Base-by-base conservation (phyloP, 2,113 vertebrate genomes). In the Meriones unguiculatus region DNA sequence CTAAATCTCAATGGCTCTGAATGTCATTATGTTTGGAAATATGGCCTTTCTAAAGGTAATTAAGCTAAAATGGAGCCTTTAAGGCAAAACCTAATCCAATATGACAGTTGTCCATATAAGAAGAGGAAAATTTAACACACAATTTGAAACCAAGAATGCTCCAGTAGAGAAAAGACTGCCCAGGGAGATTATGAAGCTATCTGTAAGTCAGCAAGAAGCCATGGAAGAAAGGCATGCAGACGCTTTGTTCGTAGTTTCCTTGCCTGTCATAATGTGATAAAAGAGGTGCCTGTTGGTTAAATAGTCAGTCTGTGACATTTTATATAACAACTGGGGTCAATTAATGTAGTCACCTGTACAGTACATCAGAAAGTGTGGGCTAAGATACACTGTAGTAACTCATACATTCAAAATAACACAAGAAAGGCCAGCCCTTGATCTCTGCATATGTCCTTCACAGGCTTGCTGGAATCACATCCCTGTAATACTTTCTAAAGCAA, bases 1-100 rank as follows among this genome's bases (percentile, higher is more conserved):
- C 41, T n/a, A 82, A 89, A 87, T 7, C 28, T 46, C 14, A 52
- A 11, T 30, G 54, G 0, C 38, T 62, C 65, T 46, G 18, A 90
- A 87, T 35, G 14, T 32, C 69, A 78, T 38, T 94, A 2, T 82
- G 24, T 94, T 94, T 95, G 5, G 38, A 94, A 17, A 69, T 9
- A 90, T 1, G 0, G 38, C 25, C 38, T 78, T 73, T 73, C 70
- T 54, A 75, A 75, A 38, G 11, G 1, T 70, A 18, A 88, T 38
- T 87, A 91, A 73, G 11, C 41, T 50, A 75, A 90, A 90, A 41
- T 32, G 54, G 69, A 22, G 30, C 32, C 8, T 72, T 86, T 57
- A 80, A 9, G 20, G 15, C 22, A 0, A 35, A 18, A 6, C 24
- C 5, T 90, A 41, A 94, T 65, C 2, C 52, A 95, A 12, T 81